Evolutionary conservation across 1,140 invertebrate genomes (phyloP).

Genomic region (Musca domestica): DNA sequence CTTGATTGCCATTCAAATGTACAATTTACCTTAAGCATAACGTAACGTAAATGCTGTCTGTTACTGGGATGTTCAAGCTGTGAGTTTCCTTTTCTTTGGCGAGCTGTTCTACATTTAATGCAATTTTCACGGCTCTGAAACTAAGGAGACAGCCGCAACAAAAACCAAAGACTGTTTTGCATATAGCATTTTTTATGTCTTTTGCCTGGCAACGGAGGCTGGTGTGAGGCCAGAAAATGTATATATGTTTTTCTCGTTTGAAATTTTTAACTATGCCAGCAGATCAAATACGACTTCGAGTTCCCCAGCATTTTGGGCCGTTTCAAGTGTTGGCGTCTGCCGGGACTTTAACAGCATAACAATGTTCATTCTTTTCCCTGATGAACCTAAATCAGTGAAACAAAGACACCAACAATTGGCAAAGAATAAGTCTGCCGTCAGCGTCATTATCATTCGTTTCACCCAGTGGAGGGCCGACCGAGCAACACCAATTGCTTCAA

Average conservation of each 20-base stretch:
- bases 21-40: not conserved
- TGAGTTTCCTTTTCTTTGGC: not conserved
- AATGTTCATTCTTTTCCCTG: not conserved
- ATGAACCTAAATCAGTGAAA: not conserved
- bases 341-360: not conserved
- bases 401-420: not conserved
- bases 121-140: constrained; percentile 15
- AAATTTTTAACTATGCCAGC: too few species aligned
- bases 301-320: not conserved
- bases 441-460: constrained; percentile 9
- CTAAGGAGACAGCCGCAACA: too few species aligned
- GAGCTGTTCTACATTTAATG: constrained; percentile 4
- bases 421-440: constrained; percentile 1
- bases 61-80: not conserved
- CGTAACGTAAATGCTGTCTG: not conserved
- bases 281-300: too few species aligned
- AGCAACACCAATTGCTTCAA: not conserved
- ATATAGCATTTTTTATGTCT: not conserved
- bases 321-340: constrained; percentile 20
- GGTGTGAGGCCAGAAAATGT: not conserved
- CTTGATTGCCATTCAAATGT: constrained; percentile 16
- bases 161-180: constrained; percentile 3
- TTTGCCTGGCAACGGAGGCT: not conserved
- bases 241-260: not conserved
- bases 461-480: not conserved